These are phyloP conservation scores for Sphenodon punctatus DNA, from an alignment of 2,797 vertebrate species.

Conservation along the genomic window DNA sequence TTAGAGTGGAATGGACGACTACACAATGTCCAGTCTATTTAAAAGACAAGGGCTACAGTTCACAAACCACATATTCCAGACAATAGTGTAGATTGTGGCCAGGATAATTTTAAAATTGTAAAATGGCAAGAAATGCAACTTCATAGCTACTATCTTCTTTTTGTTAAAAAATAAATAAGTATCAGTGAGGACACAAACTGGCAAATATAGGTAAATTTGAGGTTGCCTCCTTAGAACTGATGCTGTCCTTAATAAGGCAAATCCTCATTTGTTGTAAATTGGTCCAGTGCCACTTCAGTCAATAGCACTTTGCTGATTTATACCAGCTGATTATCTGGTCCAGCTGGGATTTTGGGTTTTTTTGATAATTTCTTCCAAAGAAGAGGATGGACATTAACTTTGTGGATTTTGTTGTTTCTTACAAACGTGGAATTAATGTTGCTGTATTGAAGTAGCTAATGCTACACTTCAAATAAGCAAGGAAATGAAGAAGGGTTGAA, in stretches of 20 bases:
- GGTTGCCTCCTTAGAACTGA: no score
- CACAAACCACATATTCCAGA: no score
- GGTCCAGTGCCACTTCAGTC: background rate
- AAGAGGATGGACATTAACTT: background rate
- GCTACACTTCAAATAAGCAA: background rate
- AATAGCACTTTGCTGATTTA: background rate
- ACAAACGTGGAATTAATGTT: background rate
- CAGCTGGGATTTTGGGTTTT: background rate
- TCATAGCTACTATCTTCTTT: no score
- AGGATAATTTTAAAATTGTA: background rate
- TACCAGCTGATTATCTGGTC: background rate
- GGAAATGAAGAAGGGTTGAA: background rate
- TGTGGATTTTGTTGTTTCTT: background rate
- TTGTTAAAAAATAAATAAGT: no score
- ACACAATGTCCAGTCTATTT: rapidly evolving
- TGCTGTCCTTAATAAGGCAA: background rate
- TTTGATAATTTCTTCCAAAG: background rate
- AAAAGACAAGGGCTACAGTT: no score
- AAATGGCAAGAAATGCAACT: background rate
- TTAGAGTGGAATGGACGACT: background rate
- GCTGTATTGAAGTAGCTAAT: no score
- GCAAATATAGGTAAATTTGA: no score
- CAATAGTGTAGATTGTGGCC: no score
- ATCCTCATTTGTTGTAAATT: background rate
- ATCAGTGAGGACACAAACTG: no score